Percentiles rank a stretch among this genome's conserved stretches.
Conservation (phyloP, 2,888 invertebrate genomes). For the Rhamphomyia laevipes region DNA sequence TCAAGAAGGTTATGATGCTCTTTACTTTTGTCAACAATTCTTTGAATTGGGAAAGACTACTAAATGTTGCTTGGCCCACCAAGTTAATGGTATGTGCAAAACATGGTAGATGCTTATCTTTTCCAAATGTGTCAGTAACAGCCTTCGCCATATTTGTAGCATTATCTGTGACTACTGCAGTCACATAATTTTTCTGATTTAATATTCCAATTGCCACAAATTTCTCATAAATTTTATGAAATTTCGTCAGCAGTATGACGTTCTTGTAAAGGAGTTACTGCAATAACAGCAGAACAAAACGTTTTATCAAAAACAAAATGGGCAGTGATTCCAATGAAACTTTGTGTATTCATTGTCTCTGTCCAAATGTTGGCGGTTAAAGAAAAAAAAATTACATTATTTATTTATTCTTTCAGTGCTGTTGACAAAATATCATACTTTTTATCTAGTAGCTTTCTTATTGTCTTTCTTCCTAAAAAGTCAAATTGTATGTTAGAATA, state of each 20-base stretch:
- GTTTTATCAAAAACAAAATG: constrained; percentile 9
- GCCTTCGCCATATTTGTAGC: constrained; percentile 17
- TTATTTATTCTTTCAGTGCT: no score
- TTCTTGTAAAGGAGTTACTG: constrained; percentile 13
- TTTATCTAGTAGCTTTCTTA: no score
- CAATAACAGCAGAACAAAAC: constrained; percentile 13
- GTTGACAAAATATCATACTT: no score
- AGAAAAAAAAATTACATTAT: background rate
- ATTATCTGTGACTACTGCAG: constrained; percentile 15
- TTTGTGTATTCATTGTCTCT: constrained; percentile 12
- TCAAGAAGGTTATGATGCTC: constrained; percentile 17
- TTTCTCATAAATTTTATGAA: constrained; percentile 8
- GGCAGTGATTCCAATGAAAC: constrained; percentile 13
- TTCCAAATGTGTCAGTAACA: constrained; percentile 13
- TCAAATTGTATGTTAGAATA: no score
- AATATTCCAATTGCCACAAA: constrained; percentile 15
- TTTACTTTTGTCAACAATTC: constrained; percentile 15
- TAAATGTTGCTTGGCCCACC: no score
- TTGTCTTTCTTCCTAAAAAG: no score
- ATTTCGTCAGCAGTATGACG: constrained; percentile 15
- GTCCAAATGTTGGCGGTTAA: constrained; percentile 16
- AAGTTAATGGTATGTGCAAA: constrained; percentile 17
- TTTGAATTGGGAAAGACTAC: constrained; percentile 3
- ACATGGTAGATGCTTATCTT: constrained; percentile 15
- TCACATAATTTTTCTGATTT: constrained; percentile 11